Evolutionary conservation across 1,140 invertebrate species (phyloP), one percentile per base, ranked within the genome.

Genomic region (Thrips palmi): DNA sequence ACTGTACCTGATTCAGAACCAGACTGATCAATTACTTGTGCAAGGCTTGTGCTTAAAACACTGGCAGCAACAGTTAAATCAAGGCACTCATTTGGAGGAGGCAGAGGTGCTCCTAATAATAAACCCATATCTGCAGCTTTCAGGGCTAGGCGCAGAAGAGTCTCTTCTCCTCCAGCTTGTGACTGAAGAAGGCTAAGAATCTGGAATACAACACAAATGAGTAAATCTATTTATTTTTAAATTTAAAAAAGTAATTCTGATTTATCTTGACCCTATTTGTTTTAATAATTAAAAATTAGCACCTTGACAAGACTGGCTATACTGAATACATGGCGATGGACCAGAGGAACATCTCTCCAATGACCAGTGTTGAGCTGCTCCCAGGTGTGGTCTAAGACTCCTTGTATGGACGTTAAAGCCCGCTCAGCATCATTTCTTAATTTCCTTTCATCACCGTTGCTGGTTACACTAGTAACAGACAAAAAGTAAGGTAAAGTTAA

Each of bases 321-420:
- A 10, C 73, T 68, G 50, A 76, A 74, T 31, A 64, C 62, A 52
- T 70, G 67, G 47, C 72, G 62, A 30, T 67, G 55, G 15, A 48
- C 55, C 27, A 66, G 42, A 21, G 66, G 57, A 10, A 89, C 81
- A 50, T 74, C 65, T 62, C 75, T 81, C 77, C 85, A 92, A 49
- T 84, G 70, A 1, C 85, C 84, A 30, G 76, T 76, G 58, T 89
- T 85, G 10, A 89, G 62, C 47, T 68, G 59, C 57, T 89, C 82
- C 74, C 82, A 84, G 44, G 64, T 65, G 49, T 67, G 65, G 55
- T 85, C 78, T 29, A 83, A 56, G 37, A 82, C 61, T 22, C 63
- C 63, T 49, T 69, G 40, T 23, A 46, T 25, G 6, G 17, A n/a
- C n/a, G n/a, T n/a, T n/a, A n/a, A n/a, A n/a, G n/a, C n/a, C n/a